A percentile compares a stretch with the other conserved stretches of the same genome.
Evolutionary conservation across 2,113 vertebrate species (phyloP).

Genomic region (Talpa occidentalis): DNA sequence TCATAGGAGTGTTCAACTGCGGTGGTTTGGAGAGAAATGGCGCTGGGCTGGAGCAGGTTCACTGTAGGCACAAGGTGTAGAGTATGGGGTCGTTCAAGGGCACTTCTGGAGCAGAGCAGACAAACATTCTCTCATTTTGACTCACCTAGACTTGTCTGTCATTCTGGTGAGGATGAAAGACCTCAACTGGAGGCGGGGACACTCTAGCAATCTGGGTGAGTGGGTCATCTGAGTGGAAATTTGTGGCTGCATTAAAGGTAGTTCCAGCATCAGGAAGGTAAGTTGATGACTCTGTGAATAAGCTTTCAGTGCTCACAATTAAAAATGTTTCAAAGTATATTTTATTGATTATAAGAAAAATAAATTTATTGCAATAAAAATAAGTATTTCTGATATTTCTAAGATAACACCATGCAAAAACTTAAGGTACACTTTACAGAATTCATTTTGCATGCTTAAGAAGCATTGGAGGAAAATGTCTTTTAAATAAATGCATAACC

Average conservation of each 20-base stretch:
- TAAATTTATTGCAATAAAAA: constrained; percentile 48
- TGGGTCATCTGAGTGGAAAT: not conserved
- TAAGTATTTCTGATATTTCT: constrained; percentile 30
- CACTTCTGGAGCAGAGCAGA: not conserved
- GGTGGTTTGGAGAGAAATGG: not conserved
- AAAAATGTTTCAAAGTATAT: not conserved
- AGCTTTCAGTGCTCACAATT: not conserved
- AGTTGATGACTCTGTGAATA: not conserved
- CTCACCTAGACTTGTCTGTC: not conserved
- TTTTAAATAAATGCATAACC: constrained; percentile 76
- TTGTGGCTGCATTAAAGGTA: not conserved
- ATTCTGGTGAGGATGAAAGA: constrained; percentile 5
- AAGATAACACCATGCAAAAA: constrained; percentile 38
- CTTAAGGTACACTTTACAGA: not conserved
- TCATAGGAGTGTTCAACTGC: not conserved
- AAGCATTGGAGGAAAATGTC: constrained; percentile 52
- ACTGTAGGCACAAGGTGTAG: not conserved
- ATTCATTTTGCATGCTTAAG: constrained; percentile 56
- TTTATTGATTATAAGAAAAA: constrained; percentile 56
- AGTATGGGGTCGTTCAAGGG: not conserved
- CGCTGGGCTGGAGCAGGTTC: not conserved
- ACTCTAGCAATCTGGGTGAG: not conserved
- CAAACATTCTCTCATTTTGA: not conserved
- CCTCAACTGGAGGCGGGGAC: not conserved
- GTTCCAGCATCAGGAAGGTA: not conserved